Conservation (phyloP, 2,888 invertebrate genomes). For the Sphaeridia pumilis region DNA sequence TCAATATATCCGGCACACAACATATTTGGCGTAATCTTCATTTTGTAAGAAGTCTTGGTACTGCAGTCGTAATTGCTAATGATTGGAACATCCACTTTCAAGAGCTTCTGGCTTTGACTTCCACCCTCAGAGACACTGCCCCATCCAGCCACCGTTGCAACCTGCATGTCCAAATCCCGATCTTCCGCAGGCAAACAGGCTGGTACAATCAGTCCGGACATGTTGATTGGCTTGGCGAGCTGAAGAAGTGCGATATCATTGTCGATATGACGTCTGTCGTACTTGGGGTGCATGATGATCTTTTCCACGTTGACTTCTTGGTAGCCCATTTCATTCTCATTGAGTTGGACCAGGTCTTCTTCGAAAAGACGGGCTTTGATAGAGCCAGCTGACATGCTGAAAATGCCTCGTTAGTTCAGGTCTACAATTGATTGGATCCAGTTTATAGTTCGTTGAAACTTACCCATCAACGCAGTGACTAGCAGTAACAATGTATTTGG, state of each 20-base stretch:
- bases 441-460: too few species aligned
- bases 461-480: slow-evolving; percentile 34
- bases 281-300: slow-evolving; percentile 26
- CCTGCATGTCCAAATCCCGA: slow-evolving; percentile 20
- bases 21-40: slow-evolving; percentile 34
- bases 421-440: neutral
- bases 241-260: slow-evolving; percentile 32
- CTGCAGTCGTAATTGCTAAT: slow-evolving; percentile 59
- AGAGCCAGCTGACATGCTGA: slow-evolving; percentile 24
- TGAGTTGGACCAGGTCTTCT: slow-evolving; percentile 15
- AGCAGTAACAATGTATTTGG: slow-evolving; percentile 25
- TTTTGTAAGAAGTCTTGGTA: slow-evolving; percentile 24
- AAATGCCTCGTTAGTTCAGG: too few species aligned
- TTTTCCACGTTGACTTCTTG: slow-evolving; percentile 16
- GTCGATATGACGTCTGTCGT: slow-evolving; percentile 20
- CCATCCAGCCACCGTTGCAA: slow-evolving; percentile 29
- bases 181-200: slow-evolving; percentile 32
- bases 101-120: slow-evolving; percentile 50
- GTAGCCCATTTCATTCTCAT: neutral
- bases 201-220: slow-evolving; percentile 22
- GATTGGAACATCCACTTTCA: slow-evolving; percentile 70
- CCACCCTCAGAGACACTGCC: slow-evolving; percentile 25
- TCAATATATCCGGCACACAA: slow-evolving; percentile 19
- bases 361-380: slow-evolving; percentile 24
- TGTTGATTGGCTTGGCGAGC: slow-evolving; percentile 16